A percentile compares a stretch with the other conserved stretches of the same genome.
Evolutionary conservation across 1,140 invertebrate species (phyloP).

Genomic region (Macrotrachela quadricornifera): DNA sequence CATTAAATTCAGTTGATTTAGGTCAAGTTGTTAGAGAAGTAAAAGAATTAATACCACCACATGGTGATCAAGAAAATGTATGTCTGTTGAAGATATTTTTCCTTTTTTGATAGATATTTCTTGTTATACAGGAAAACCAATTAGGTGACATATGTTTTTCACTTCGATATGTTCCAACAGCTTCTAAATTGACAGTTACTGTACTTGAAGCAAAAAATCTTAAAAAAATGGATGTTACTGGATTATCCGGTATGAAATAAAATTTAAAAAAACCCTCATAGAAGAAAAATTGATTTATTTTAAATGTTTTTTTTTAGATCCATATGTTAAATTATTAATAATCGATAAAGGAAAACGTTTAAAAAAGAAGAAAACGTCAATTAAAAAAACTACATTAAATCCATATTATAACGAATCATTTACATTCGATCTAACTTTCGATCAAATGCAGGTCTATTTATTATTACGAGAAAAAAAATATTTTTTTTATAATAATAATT

Average conservation of each 20-base stretch:
- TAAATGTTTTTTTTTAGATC: conserved; percentile 46
- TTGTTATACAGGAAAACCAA: conserved; percentile 48
- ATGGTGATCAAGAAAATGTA: conserved; percentile 95
- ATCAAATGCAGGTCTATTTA: conserved; percentile 81
- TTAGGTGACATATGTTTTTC: conserved; percentile 99
- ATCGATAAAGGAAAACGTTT: conserved; percentile 98
- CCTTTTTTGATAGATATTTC: background rate
- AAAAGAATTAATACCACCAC: conserved; percentile 86
- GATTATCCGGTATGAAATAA: conserved; percentile 55
- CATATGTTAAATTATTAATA: conserved; percentile 96
- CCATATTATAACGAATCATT: conserved; percentile 99
- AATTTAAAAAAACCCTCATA: too few species aligned
- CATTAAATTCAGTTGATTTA: conserved; percentile 86
- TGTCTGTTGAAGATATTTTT: conserved; percentile 11
- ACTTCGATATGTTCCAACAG: conserved; percentile 86
- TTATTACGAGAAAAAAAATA: too few species aligned
- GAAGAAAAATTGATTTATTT: too few species aligned
- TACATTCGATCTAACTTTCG: conserved; percentile 99
- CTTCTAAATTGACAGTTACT: conserved; percentile 89
- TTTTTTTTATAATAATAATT: background rate
- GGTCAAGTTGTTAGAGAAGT: conserved; percentile 97
- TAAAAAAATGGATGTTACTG: conserved; percentile 99
- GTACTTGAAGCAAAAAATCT: conserved; percentile 95
- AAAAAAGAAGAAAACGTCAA: conserved; percentile 99
- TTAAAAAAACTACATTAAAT: conserved; percentile 99